phyloP scores from a whole-genome alignment of 2,113 vertebrate species.

The Colinus virginianus region DNA sequence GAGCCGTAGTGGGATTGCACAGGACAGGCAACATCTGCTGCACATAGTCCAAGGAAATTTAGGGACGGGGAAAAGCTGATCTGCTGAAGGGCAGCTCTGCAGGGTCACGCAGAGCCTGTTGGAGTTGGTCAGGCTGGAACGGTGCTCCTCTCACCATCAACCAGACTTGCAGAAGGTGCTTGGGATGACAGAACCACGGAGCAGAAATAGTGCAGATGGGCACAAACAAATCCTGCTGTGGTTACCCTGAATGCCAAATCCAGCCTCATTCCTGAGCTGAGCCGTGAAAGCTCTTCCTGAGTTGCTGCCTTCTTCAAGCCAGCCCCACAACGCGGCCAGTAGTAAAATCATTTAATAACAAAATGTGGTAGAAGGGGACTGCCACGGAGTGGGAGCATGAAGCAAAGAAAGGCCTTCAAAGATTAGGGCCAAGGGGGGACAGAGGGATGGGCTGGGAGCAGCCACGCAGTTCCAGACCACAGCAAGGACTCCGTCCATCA shows the following conservation, averaged over 20 bases:
- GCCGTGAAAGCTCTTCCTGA: neutral
- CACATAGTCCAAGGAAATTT: neutral
- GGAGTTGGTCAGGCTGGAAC: neutral
- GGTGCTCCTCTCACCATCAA: neutral
- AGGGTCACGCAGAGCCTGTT: rapidly evolving
- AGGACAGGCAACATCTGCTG: neutral
- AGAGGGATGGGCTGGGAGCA: neutral
- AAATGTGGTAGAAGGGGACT: rapidly evolving
- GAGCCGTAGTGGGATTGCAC: neutral
- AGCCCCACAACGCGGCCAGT: neutral
- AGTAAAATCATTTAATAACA: neutral
- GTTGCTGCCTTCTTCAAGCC: neutral
- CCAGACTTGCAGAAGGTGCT: neutral
- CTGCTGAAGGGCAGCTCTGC: neutral
- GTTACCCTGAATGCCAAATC: neutral
- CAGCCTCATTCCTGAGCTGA: neutral
- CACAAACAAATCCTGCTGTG: neutral
- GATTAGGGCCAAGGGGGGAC: neutral
- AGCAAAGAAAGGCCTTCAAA: neutral
- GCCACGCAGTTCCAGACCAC: neutral
- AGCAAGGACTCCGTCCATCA: neutral
- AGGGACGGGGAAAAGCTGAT: neutral
- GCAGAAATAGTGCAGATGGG: neutral
- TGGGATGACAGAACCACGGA: neutral
- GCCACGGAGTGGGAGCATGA: neutral